Evolutionary conservation across 2,888 invertebrate species (phyloP).

Genomic region (Drosophila yooni): DNA sequence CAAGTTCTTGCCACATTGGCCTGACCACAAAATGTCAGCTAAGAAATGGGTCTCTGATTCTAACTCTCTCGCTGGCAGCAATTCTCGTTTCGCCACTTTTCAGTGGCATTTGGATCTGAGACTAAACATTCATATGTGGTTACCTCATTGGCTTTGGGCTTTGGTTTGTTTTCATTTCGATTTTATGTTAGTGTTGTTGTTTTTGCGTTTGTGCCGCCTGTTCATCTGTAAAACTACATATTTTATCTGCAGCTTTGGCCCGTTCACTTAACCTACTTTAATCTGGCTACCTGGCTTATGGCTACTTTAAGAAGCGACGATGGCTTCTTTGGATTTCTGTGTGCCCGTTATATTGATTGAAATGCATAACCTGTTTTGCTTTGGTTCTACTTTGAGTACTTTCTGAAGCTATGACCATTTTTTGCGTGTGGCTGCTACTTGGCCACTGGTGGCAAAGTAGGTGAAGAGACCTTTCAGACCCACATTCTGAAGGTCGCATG

Average conservation of each 20-base stretch:
- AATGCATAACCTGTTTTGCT: slow-evolving; percentile 77
- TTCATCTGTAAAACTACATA: slow-evolving; percentile 62
- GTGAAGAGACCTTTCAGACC: slow-evolving; percentile 63
- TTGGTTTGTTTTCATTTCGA: slow-evolving; percentile 68
- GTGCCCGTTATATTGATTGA: slow-evolving; percentile 77
- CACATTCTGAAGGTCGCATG: slow-evolving; percentile 68
- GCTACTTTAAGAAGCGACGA: slow-evolving; percentile 18
- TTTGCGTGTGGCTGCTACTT: slow-evolving; percentile 6
- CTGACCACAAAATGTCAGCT: slow-evolving; percentile 73
- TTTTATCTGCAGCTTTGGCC: slow-evolving; percentile 58
- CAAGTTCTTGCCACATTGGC: slow-evolving; percentile 73
- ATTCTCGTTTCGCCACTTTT: slow-evolving; percentile 65
- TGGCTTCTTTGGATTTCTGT: slow-evolving; percentile 19
- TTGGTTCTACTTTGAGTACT: slow-evolving; percentile 67
- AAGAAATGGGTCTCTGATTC: slow-evolving; percentile 71
- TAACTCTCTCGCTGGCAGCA: slow-evolving; percentile 37
- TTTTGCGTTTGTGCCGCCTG: slow-evolving; percentile 21
- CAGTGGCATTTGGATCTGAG: slow-evolving; percentile 25
- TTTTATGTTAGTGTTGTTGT: slow-evolving; percentile 43
- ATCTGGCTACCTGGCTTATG: slow-evolving; percentile 53
- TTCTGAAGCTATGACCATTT: slow-evolving; percentile 19
- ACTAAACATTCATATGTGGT: slow-evolving; percentile 64
- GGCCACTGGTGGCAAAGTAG: slow-evolving; percentile 22
- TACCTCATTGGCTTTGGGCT: slow-evolving; percentile 72
- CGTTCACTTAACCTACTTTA: slow-evolving; percentile 79